Base-by-base conservation (phyloP, 2,797 vertebrate species). In the Gymnopithys bicolor region DNA sequence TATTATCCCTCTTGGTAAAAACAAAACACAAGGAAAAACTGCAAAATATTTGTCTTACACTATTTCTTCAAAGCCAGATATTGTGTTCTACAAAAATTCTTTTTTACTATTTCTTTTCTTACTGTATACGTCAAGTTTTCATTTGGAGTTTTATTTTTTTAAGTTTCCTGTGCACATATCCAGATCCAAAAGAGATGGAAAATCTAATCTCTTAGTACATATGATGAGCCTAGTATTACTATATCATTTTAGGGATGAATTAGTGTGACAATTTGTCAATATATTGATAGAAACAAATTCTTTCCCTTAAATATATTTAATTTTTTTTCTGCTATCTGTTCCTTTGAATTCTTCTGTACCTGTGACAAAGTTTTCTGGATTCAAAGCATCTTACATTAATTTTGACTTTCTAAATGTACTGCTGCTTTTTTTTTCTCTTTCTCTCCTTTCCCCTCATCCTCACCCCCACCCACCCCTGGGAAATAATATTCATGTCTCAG, bases 371-470 rank as follows among this genome's bases (percentile, higher is more conserved):
- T 63, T 41, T 22, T 79, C n/a, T 56, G 16, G 2, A 64, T 37
- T 74, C 28, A 37, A 35, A 73, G 16, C 5, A 19, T 67, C 32
- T 70, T 46, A 37, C 10, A n/a, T 49, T 56, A 53, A 41, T 39
- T 90, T 21, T 32, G 8, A 48, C 32, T 62, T 82, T 78, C 11
- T 58, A 16, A 4, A 59, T 32, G 27, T 13, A n/a, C 2, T 43
- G 4, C 1, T n/a, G 30, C 37, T n/a, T 9, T 22, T 22, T 10
- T 7, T 6, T n/a, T 25, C 6, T 33, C 18, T 13, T 7, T 17
- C 27, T 28, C 16, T 52, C 18, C 8, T 51, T 23, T 32, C 27
- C 27, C 22, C 30, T 24, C 24, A 43, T 5, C 41, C 41, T 43
- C 41, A 43, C 41, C 17, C 41, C 41, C 41, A 7, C 41, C 41